Evolutionary conservation across 2,113 vertebrate species (phyloP).

Genomic region (Cottus gobio): DNA sequence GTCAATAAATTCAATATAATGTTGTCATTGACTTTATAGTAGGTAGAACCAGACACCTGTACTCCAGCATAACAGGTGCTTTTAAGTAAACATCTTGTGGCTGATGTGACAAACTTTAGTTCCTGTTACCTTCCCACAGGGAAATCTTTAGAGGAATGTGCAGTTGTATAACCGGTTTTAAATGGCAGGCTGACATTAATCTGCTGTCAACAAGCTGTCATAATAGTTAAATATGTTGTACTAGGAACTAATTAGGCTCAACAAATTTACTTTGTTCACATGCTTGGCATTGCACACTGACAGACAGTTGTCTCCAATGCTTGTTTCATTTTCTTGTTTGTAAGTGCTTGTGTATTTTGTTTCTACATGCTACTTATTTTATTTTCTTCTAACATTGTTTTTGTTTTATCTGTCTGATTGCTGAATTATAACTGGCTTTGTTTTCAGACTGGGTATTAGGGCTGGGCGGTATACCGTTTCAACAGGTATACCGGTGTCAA

Average conservation of each 20-base stretch:
- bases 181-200: slow-evolving; percentile 13
- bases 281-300: neutral
- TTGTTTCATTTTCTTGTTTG: neutral
- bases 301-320: neutral
- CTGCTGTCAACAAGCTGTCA: slow-evolving; percentile 19
- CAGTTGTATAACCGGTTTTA: slow-evolving; percentile 63
- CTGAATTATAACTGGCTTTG: neutral
- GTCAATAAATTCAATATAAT: neutral
- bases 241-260: neutral
- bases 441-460: neutral
- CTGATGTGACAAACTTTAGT: slow-evolving; percentile 19
- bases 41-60: neutral
- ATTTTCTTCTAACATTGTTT: neutral
- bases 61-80: slow-evolving; percentile 18
- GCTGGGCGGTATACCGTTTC: too few relatives aligned
- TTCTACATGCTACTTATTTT: slow-evolving; percentile 9
- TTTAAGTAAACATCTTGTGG: slow-evolving; percentile 58
- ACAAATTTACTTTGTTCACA: neutral
- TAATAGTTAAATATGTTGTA: neutral
- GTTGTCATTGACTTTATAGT: neutral
- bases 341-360: neutral
- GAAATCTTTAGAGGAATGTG: slow-evolving; percentile 34
- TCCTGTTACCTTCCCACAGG: slow-evolving; percentile 18
- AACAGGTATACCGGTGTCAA: too few relatives aligned
- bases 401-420: neutral